Percentiles rank a stretch among this genome's conserved stretches.
These are phyloP conservation scores for Eledone cirrhosa DNA, from an alignment of 2,888 invertebrate genomes.

Conservation along the genomic window DNA sequence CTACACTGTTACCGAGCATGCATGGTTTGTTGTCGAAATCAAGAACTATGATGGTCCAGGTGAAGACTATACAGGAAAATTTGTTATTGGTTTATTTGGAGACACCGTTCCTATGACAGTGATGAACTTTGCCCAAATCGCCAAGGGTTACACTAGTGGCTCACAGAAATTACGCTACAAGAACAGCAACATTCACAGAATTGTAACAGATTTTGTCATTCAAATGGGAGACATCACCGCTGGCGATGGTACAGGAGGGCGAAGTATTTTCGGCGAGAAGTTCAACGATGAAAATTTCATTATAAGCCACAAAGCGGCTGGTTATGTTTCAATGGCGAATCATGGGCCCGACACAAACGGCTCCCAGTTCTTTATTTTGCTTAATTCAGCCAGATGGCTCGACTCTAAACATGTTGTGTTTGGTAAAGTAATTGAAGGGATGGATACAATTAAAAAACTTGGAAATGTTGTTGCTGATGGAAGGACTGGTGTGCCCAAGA, in stretches of 20 bases:
- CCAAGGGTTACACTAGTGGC: conserved; percentile 60
- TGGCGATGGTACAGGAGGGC: conserved; percentile 66
- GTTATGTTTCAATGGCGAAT: conserved; percentile 67
- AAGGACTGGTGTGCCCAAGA: conserved; percentile 57
- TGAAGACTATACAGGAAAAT: conserved; percentile 56
- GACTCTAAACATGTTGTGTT: conserved; percentile 67
- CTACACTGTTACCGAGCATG: conserved; percentile 61
- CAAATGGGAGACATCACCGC: conserved; percentile 67
- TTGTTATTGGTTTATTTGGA: conserved; percentile 64
- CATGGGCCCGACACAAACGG: conserved; percentile 66
- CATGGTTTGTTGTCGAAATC: conserved; percentile 61
- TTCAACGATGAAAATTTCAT: conserved; percentile 66
- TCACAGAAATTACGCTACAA: conserved; percentile 58
- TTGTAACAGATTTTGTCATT: conserved; percentile 66
- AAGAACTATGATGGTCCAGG: conserved; percentile 61
- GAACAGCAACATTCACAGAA: conserved; percentile 61
- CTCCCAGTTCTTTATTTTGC: conserved; percentile 66
- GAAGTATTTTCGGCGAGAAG: conserved; percentile 63
- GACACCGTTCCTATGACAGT: conserved; percentile 64
- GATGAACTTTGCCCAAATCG: conserved; percentile 62
- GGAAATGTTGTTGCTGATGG: conserved; percentile 54
- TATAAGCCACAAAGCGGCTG: conserved; percentile 62
- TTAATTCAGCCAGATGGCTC: conserved; percentile 64
- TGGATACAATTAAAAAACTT: conserved; percentile 58
- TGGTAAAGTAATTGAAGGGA: conserved; percentile 65